These are phyloP conservation scores for Heliconius hortense DNA, from an alignment of 2,888 invertebrate species.

Conservation along the genomic window DNA sequence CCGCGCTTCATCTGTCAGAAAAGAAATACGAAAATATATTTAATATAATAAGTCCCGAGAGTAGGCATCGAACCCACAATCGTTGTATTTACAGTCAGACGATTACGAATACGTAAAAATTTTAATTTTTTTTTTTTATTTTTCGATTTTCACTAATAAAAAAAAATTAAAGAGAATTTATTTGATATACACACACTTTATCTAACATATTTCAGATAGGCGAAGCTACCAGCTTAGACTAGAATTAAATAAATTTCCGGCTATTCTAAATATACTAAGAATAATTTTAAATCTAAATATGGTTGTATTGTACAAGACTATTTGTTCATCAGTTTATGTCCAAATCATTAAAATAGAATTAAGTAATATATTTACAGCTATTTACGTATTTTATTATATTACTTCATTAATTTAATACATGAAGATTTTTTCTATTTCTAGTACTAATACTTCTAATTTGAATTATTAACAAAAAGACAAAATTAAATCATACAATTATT, in stretches of 20 bases:
- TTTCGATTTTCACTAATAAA: not conserved
- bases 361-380: not conserved
- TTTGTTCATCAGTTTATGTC: not conserved
- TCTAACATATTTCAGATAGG: not conserved
- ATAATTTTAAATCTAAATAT: not conserved
- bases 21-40: not conserved
- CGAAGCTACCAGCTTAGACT: not conserved
- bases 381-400: conserved; percentile 20
- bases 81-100: not conserved
- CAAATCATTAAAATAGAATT: not conserved
- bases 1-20: not conserved
- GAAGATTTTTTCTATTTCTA: not conserved
- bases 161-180: not conserved
- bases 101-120: too few species aligned
- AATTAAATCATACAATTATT: too few species aligned
- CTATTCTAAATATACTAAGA: not conserved
- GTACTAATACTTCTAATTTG: too few species aligned
- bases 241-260: not conserved
- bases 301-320: too few species aligned
- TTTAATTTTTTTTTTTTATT: too few species aligned
- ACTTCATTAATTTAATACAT: not conserved
- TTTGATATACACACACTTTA: not conserved
- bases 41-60: not conserved
- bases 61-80: not conserved
- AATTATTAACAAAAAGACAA: too few species aligned